Conservation (phyloP, 2,888 invertebrate species). For the Drosophila paramelanica region DNA sequence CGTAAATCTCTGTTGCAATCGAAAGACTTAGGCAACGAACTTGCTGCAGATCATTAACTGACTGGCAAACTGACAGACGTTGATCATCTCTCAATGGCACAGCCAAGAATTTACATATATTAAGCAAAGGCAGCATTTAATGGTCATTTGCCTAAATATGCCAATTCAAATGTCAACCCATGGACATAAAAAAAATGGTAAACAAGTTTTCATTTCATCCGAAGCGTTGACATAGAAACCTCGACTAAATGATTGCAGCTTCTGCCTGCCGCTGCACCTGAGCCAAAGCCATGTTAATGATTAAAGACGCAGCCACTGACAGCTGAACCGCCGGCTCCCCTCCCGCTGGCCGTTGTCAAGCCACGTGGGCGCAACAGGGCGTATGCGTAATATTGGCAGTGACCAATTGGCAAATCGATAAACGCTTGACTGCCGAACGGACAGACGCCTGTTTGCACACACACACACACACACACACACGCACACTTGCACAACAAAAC, state of each 20-base stretch:
- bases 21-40: conserved; percentile 66
- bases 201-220: conserved; percentile 72
- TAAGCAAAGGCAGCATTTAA: conserved; percentile 51
- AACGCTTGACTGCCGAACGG: neutral
- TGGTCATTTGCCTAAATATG: conserved; percentile 76
- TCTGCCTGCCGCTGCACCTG: conserved; percentile 37
- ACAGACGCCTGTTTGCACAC: neutral
- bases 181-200: conserved; percentile 66
- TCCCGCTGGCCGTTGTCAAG: neutral
- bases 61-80: conserved; percentile 7
- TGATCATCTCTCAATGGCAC: conserved; percentile 46
- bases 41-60: conserved; percentile 44
- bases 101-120: conserved; percentile 32
- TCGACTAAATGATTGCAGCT: conserved; percentile 45
- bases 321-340: conserved; percentile 3
- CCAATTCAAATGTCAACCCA: conserved; percentile 71
- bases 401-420: conserved; percentile 32
- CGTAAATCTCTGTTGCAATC: conserved; percentile 34
- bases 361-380: conserved; percentile 62
- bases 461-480: conserved; percentile 36
- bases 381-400: conserved; percentile 63
- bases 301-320: conserved; percentile 61
- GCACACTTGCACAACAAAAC: conserved; percentile 58
- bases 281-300: conserved; percentile 50
- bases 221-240: conserved; percentile 61